Base-by-base conservation (phyloP, 2,797 vertebrate genomes). In the Crenichthys baileyi region DNA sequence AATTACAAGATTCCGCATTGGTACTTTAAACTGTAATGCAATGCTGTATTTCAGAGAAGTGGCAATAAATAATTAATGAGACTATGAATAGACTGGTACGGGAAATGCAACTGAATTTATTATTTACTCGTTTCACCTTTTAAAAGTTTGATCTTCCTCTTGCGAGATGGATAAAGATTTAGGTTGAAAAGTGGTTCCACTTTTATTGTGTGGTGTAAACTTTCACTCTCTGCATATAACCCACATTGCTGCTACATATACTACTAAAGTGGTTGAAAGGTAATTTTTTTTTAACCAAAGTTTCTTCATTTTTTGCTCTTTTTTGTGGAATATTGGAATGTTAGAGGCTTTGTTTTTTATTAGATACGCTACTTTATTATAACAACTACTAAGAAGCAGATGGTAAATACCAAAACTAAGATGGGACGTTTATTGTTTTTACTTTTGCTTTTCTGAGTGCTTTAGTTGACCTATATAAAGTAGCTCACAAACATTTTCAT, bases 11-110 rank as follows among this genome's bases (percentile, higher is more conserved):
- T 67, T 67, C 9, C 76, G 72, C 77, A 80, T 36, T 56, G 29
- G 51, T 36, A 11, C 36, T 68, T 60, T 77, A 15, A 51, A 90
- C 77, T n/a, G 26, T 5, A 68, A 83, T 3, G 41, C 53, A 22
- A 60, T 78, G 48, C 68, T 75, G n/a, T 77, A 67, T 70, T n/a
- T 70, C 73, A 71, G 56, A 39, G 41, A 63, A 87, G 60, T 51
- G 51, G 50, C 70, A 61, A 51, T 80, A 73, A 81, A 80, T 80
- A 77, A 81, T 50, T 41, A n/a, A 58, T 44, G 36, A 58, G 50
- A 5, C 46, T 75, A 74, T 78, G 67, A 87, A 84, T 78, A 81
- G 0, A 20, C 26, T 63, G 20, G 51, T 72, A 68, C 65, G n/a
- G 2, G 58, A 71, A 73, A 80, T 39, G 63, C 3, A 55, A 36